Percentiles rank a stretch among this genome's conserved stretches.
Evolutionary conservation across 2,113 vertebrate species (phyloP).

Genomic region (Hippoglossus stenolepis): DNA sequence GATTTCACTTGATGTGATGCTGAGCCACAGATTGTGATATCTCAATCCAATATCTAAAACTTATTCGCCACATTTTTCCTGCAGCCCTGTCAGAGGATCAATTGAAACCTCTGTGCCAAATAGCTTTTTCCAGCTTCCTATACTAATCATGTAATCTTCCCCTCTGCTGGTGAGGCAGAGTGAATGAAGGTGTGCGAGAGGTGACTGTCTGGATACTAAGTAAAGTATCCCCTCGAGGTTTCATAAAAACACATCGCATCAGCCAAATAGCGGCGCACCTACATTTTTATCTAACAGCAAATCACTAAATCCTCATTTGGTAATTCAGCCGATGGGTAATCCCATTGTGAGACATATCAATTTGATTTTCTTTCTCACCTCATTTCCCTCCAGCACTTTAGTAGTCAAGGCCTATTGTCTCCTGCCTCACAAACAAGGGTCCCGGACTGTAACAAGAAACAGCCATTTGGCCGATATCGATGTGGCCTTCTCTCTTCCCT

Average conservation of each 20-base stretch:
- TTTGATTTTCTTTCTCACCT: slow-evolving; percentile 27
- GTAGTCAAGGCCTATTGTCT: slow-evolving; percentile 38
- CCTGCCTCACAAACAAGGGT: background rate
- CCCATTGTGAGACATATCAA: slow-evolving; percentile 15
- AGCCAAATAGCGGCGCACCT: slow-evolving; percentile 6
- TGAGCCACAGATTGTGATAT: background rate
- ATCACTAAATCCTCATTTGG: slow-evolving; percentile 34
- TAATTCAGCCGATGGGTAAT: slow-evolving; percentile 45
- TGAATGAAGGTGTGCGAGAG: slow-evolving; percentile 15
- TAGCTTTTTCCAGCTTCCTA: background rate
- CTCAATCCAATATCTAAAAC: background rate
- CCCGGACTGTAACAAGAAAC: slow-evolving; percentile 25
- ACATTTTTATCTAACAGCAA: slow-evolving; percentile 4
- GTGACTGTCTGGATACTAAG: slow-evolving; percentile 19
- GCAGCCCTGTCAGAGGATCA: background rate
- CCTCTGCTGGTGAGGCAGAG: slow-evolving; percentile 10
- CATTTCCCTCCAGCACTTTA: slow-evolving; percentile 26
- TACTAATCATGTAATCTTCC: slow-evolving; percentile 6
- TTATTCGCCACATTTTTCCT: background rate
- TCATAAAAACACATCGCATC: slow-evolving; percentile 6
- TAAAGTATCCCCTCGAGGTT: background rate
- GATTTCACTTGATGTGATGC: background rate
- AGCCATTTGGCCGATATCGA: slow-evolving; percentile 28
- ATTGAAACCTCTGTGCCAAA: background rate
- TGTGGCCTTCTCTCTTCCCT: background rate